These are phyloP conservation scores for Tanypteryx hageni DNA, from an alignment of 2,888 invertebrate species.

Conservation along the genomic window DNA sequence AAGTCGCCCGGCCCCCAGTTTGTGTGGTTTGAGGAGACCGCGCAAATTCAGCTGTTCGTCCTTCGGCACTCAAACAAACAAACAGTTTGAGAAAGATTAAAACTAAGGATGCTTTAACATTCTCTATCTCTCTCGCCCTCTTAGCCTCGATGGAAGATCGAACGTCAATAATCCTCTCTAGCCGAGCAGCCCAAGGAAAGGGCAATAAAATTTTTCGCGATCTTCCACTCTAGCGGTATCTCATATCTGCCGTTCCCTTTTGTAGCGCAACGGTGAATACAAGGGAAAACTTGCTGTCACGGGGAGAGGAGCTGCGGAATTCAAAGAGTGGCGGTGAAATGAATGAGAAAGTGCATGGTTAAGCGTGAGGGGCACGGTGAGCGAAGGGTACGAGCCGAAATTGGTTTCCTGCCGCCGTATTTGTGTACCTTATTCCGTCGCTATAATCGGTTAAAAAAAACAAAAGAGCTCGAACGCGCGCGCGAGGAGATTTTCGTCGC, in stretches of 20 bases:
- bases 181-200: neutral
- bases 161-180: neutral
- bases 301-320: neutral
- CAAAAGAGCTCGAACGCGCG: no score
- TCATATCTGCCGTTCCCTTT: neutral
- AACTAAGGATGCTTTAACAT: no score
- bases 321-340: neutral
- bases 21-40: no score
- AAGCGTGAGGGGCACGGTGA: neutral
- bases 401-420: neutral
- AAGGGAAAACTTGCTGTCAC: neutral
- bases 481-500: no score
- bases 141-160: no score
- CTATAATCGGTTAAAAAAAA: no score
- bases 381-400: neutral
- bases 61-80: no score
- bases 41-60: no score
- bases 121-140: no score
- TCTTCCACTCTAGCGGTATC: constrained; percentile 31
- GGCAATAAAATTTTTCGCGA: neutral
- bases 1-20: no score
- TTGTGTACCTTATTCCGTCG: neutral
- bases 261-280: neutral
- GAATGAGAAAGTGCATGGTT: neutral
- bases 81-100: no score